Conservation (phyloP, 2,888 invertebrate genomes). For the Anarsia innoxiella region DNA sequence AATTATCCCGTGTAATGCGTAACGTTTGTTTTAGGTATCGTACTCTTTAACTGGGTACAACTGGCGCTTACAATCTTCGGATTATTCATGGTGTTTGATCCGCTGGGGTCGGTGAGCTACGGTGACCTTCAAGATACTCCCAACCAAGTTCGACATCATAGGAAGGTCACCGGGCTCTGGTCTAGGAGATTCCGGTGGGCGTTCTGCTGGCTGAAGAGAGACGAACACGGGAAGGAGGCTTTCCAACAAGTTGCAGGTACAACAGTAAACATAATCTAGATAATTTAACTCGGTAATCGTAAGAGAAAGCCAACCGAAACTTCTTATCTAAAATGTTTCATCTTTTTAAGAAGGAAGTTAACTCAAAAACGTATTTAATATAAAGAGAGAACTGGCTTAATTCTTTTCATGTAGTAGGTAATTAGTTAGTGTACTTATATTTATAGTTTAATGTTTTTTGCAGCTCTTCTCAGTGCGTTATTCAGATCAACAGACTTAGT, state of each 20-base stretch:
- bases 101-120: constrained; percentile 81
- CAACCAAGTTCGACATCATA: constrained; percentile 79
- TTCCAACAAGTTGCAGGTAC: constrained; percentile 86
- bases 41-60: constrained; percentile 88
- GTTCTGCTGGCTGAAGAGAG: constrained; percentile 83
- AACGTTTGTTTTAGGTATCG: constrained; percentile 76
- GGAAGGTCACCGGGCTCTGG: constrained; percentile 83
- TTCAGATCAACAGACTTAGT: constrained; percentile 91
- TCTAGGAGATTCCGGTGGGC: constrained; percentile 83
- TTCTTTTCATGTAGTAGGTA: too few relatives aligned
- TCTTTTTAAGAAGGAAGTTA: too few relatives aligned
- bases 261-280: too few relatives aligned
- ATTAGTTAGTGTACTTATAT: too few relatives aligned
- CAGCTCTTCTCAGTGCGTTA: constrained; percentile 83
- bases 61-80: constrained; percentile 83
- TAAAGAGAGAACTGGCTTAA: too few relatives aligned
- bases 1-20: too few relatives aligned
- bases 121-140: constrained; percentile 78
- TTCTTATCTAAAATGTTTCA: too few relatives aligned
- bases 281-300: too few relatives aligned
- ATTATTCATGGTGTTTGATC: constrained; percentile 87
- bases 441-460: too few relatives aligned
- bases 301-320: too few relatives aligned
- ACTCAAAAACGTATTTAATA: too few relatives aligned
- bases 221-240: constrained; percentile 85